Conservation (phyloP, 2,888 invertebrate species). For the Agrilus cyanescens region DNA sequence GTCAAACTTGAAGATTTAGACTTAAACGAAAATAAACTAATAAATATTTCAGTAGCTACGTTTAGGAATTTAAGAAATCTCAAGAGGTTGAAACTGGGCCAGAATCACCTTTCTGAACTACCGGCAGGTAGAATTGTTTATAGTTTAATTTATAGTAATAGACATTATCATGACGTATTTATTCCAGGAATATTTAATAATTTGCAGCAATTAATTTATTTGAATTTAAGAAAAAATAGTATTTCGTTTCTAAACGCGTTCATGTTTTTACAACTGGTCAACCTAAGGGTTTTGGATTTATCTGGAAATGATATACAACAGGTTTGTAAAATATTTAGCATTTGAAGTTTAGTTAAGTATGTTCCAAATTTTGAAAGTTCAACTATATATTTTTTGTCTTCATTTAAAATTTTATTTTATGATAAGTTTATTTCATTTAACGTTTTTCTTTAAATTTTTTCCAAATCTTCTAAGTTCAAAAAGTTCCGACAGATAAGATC, state of each 20-base stretch:
- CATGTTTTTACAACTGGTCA: slow-evolving; percentile 39
- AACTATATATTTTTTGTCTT: no score
- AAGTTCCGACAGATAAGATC: no score
- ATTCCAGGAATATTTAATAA: slow-evolving; percentile 41
- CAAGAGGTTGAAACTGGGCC: slow-evolving; percentile 53
- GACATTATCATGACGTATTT: background rate
- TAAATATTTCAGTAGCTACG: slow-evolving; percentile 43
- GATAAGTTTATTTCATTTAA: no score
- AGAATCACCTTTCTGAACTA: slow-evolving; percentile 52
- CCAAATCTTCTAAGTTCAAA: no score
- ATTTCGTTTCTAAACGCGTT: slow-evolving; percentile 37
- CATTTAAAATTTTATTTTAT: no score
- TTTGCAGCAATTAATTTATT: slow-evolving; percentile 40
- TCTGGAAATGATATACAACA: slow-evolving; percentile 42
- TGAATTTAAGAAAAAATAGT: slow-evolving; percentile 45
- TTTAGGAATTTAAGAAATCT: slow-evolving; percentile 45
- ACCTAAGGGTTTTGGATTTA: slow-evolving; percentile 42
- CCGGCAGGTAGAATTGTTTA: slow-evolving; percentile 34
- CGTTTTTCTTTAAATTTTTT: no score
- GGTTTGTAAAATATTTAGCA: slow-evolving; percentile 15
- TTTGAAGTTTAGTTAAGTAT: background rate
- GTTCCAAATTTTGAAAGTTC: no score
- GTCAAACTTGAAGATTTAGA: slow-evolving; percentile 54
- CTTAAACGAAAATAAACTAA: slow-evolving; percentile 54
- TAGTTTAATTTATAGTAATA: background rate